Evolutionary conservation across 2,797 vertebrate species (phyloP), one percentile per base, ranked within the genome.

Genomic region (Sebastiscus tertius): DNA sequence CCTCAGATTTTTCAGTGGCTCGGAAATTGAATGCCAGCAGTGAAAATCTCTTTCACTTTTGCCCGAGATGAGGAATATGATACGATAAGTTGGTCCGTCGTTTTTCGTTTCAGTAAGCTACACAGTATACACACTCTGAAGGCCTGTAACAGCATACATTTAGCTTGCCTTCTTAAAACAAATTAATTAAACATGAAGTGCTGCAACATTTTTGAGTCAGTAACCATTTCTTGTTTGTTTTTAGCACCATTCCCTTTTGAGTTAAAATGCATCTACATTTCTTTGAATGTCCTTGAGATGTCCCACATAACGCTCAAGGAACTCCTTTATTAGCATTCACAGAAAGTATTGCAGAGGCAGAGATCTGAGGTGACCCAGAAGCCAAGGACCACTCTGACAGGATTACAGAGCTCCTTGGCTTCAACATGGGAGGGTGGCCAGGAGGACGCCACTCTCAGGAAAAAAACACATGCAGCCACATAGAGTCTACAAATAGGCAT

Each of bases 331-430:
- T 83, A 89, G 72, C 49, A 84, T 83, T 87, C 81, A 80, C 55
- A 78, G 54, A 62, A 75, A 67, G 82, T 78, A 55, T 34, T 26
- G 67, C 79, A 69, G 72, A 83, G 75, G 80, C 80, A 63, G 74
- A 85, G 83, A 87, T 82, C 76, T 87, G 82, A 82, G 75, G 78
- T 77, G 78, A 89, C 87, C 85, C 84, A 80, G 82, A 89, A 88
- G 85, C 76, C 80, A 80, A 82, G 68, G 75, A 73, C 84, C 65
- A 59, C 72, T 86, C 72, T 76, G 80, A 85, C 65, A 79, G 75
- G 79, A 90, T 90, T 87, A 89, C 62, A 78, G 72, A 85, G 79
- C 81, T 83, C 54, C 56, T 73, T 65, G 71, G 83, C 61, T 80
- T 67, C 64, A 60, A 54, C 49, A 26, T 62, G 77, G 82, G 77